A percentile compares a stretch with the other conserved stretches of the same genome.
Evolutionary conservation across 2,888 invertebrate species (phyloP).

Genomic region (Habroteleia sp.): DNA sequence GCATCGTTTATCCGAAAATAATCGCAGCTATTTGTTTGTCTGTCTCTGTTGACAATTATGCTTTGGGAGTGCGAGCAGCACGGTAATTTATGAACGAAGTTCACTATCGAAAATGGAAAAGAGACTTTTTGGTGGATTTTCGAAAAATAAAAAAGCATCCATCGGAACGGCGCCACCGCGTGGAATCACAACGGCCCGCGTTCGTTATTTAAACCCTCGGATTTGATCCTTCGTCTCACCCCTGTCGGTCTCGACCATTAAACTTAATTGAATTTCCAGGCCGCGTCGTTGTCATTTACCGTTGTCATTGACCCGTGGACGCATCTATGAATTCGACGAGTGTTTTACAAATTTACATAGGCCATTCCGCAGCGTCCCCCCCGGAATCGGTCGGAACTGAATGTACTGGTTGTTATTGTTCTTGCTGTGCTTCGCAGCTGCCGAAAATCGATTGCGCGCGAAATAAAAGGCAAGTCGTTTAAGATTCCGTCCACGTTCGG

Average conservation of each 20-base stretch:
- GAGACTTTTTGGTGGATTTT: slow-evolving; percentile 28
- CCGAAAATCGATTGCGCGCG: slow-evolving; percentile 47
- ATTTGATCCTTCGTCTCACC: slow-evolving; percentile 70
- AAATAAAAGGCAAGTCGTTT: slow-evolving; percentile 45
- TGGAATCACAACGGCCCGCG: slow-evolving; percentile 57
- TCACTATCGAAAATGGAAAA: too few species aligned
- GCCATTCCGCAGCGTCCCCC: slow-evolving; percentile 42
- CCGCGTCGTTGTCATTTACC: slow-evolving; percentile 66
- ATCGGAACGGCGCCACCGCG: slow-evolving; percentile 17
- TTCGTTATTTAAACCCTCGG: slow-evolving; percentile 59
- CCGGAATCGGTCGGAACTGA: slow-evolving; percentile 28
- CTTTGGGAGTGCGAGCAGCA: too few species aligned
- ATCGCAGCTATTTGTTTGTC: slow-evolving; percentile 5
- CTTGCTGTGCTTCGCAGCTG: slow-evolving; percentile 19
- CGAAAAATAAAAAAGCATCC: slow-evolving; percentile 27
- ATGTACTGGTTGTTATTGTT: slow-evolving; percentile 23
- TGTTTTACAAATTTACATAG: slow-evolving; percentile 71
- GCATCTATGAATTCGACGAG: slow-evolving; percentile 66
- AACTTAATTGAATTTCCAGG: slow-evolving; percentile 83
- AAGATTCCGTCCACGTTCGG: slow-evolving; percentile 47
- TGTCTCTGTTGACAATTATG: too few species aligned
- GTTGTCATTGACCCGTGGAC: slow-evolving; percentile 68
- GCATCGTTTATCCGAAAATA: slow-evolving; percentile 14
- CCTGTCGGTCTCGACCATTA: slow-evolving; percentile 79
- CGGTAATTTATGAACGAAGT: too few species aligned